phyloP scores from a whole-genome alignment of 2,888 invertebrate species.

The Papilio gigon region DNA sequence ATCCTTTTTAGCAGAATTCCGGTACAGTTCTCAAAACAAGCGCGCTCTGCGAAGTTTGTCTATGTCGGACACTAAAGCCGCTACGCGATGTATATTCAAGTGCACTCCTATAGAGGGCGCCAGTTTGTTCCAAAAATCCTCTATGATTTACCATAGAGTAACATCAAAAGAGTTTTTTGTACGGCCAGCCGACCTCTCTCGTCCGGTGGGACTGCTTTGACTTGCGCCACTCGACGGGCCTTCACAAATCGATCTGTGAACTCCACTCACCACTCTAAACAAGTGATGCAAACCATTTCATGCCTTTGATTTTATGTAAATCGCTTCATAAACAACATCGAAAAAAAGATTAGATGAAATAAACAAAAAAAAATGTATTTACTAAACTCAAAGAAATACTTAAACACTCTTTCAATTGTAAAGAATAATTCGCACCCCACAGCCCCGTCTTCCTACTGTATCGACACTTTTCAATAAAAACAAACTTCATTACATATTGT shows the following conservation, averaged over 20 bases:
- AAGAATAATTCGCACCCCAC: not conserved
- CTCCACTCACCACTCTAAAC: slow-evolving; percentile 39
- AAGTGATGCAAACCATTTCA: slow-evolving; percentile 31
- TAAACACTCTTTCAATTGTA: not conserved
- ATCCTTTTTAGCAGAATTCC: slow-evolving; percentile 14
- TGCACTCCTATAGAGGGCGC: slow-evolving; percentile 49
- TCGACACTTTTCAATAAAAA: not conserved
- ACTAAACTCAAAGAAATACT: too few species aligned
- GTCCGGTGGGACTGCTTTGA: slow-evolving; percentile 43
- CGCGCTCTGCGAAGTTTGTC: slow-evolving; percentile 44
- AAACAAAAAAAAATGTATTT: too few species aligned
- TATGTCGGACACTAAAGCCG: slow-evolving; percentile 51
- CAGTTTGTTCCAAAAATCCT: slow-evolving; percentile 55
- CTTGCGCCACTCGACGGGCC: slow-evolving; percentile 29
- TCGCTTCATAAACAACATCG: not conserved
- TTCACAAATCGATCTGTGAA: slow-evolving; percentile 43
- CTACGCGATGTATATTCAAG: slow-evolving; percentile 48
- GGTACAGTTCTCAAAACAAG: slow-evolving; percentile 35
- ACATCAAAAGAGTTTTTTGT: slow-evolving; percentile 52
- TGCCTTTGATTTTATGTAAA: slow-evolving; percentile 6
- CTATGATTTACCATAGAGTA: slow-evolving; percentile 50
- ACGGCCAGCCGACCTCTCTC: slow-evolving; percentile 42
- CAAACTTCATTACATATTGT: not conserved
- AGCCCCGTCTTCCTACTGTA: not conserved
- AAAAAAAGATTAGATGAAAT: too few species aligned